Evolutionary conservation across 1,140 invertebrate species (phyloP).

Genomic region (Pinna nobilis): DNA sequence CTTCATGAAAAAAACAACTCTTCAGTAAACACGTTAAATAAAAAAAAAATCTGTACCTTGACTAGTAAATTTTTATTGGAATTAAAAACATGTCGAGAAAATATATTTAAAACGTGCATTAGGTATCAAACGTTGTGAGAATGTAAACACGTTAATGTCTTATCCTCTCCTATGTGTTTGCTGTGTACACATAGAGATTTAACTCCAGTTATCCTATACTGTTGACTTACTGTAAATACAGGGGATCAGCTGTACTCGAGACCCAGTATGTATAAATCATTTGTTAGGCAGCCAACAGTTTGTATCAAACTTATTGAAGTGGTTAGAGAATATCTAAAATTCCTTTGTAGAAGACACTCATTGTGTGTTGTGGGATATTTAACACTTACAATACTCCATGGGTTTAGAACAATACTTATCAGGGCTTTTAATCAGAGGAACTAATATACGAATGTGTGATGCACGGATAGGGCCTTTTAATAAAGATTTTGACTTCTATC

Average conservation of each 20-base stretch:
- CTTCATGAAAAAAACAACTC: too few relatives aligned
- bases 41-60: too few relatives aligned
- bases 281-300: conserved; percentile 12
- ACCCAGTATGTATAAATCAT: conserved; percentile 11
- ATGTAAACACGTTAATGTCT: too few relatives aligned
- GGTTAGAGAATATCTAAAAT: conserved; percentile 7
- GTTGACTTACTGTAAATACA: conserved; percentile 2
- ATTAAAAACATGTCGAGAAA: too few relatives aligned
- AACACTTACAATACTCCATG: background rate
- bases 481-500: conserved; percentile 4
- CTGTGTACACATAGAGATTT: conserved; percentile 15
- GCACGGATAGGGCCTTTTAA: background rate
- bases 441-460: conserved; percentile 17
- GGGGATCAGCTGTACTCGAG: background rate
- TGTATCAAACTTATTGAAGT: conserved; percentile 16
- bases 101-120: too few relatives aligned
- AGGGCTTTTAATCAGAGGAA: background rate
- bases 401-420: conserved; percentile 8
- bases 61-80: too few relatives aligned
- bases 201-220: background rate
- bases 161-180: conserved; percentile 14
- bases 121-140: too few relatives aligned
- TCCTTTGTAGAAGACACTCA: background rate
- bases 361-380: conserved; percentile 11
- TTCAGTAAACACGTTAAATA: too few relatives aligned